phyloP scores from a whole-genome alignment of 2,113 vertebrate genomes.

The Naja naja region DNA sequence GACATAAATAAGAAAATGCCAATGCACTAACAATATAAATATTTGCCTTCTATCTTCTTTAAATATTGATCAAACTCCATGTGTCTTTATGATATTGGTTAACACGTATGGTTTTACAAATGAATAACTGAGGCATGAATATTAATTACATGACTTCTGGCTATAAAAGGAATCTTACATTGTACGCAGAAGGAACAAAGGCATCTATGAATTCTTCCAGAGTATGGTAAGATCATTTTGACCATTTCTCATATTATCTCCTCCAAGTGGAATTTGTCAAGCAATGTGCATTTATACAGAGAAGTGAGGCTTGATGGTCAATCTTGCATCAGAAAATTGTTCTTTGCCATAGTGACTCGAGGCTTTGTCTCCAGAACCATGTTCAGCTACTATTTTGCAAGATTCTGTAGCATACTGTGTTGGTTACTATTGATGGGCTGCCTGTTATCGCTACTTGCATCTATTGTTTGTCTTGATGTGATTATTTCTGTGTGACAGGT shows the following conservation, averaged over 20 bases:
- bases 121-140: not conserved
- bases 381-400: not conserved
- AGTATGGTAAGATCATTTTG: not conserved
- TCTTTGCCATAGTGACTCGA: not conserved
- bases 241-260: not conserved
- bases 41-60: not conserved
- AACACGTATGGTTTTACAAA: not conserved
- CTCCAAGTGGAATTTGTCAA: not conserved
- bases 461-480: not conserved
- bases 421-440: not conserved
- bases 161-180: constrained; percentile 2
- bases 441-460: not conserved
- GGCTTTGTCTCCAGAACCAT: not conserved
- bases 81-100: constrained; percentile 4
- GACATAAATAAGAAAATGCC: not conserved
- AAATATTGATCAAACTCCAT: not conserved
- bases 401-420: not conserved
- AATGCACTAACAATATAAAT: not conserved
- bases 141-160: constrained; percentile 25
- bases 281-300: not conserved
- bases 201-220: constrained; percentile 19
- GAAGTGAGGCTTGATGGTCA: not conserved
- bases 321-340: not conserved
- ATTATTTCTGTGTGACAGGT: not conserved
- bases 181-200: constrained; percentile 10